Evolutionary conservation across 2,797 vertebrate species (phyloP).

Genomic region (Chromis chromis): DNA sequence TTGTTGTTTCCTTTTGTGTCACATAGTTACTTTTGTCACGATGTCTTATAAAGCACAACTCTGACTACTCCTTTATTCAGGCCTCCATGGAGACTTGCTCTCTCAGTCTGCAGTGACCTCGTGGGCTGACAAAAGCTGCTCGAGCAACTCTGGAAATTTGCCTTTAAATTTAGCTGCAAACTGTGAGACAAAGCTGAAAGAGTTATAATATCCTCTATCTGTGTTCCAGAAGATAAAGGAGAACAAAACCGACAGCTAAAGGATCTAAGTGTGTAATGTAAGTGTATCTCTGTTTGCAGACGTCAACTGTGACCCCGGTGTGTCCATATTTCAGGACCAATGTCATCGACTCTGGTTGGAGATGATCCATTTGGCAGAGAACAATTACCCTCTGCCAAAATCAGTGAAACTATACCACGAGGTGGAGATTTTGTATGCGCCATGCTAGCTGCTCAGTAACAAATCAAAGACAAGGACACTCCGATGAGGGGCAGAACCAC

Average conservation of each 20-base stretch:
- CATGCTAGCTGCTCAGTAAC: slow-evolving; percentile 28
- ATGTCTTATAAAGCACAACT: slow-evolving; percentile 5
- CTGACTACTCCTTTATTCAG: slow-evolving; percentile 11
- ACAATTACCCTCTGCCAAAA: neutral
- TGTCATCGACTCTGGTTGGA: slow-evolving; percentile 40
- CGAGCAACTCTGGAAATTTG: too few species aligned
- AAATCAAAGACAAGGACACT: slow-evolving; percentile 59
- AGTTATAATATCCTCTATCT: neutral
- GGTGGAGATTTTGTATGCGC: slow-evolving; percentile 30
- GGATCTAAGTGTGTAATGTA: neutral
- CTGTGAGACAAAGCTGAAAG: slow-evolving; percentile 4
- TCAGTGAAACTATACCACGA: slow-evolving; percentile 44
- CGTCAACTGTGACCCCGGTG: slow-evolving; percentile 2
- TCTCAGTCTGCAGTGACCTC: slow-evolving; percentile 3
- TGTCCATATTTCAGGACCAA: slow-evolving; percentile 38
- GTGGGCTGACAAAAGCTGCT: slow-evolving; percentile 28
- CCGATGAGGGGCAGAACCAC: slow-evolving; percentile 33
- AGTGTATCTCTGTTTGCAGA: slow-evolving; percentile 34
- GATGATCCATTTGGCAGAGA: slow-evolving; percentile 38
- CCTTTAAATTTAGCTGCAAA: too few species aligned
- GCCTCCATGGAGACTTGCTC: slow-evolving; percentile 9
- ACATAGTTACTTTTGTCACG: slow-evolving; percentile 18
- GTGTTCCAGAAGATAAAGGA: neutral
- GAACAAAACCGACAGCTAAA: slow-evolving; percentile 3
- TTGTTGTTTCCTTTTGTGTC: neutral